Evolutionary conservation across 2,797 vertebrate species (phyloP).

Genomic region (Masticophis lateralis): DNA sequence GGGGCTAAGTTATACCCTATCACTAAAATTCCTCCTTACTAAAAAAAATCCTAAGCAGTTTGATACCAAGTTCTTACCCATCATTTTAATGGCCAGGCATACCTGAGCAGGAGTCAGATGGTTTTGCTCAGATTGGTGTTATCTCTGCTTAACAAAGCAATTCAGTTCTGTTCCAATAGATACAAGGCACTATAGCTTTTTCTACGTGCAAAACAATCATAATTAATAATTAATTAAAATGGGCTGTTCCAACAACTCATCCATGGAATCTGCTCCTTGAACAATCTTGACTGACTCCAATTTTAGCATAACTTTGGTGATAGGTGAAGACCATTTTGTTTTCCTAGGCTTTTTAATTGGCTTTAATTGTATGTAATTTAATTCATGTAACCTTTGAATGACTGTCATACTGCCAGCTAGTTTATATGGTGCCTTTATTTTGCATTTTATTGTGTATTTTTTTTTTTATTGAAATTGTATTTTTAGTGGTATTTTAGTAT

Average conservation of each 20-base stretch:
- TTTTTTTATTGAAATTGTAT: background rate
- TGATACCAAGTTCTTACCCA: background rate
- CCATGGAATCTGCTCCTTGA: background rate
- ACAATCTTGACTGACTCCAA: background rate
- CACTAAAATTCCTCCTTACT: background rate
- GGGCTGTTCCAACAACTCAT: background rate
- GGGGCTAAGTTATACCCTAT: background rate
- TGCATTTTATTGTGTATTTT: background rate
- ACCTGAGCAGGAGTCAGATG: too few relatives aligned
- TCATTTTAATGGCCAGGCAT: background rate
- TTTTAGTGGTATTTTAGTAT: background rate
- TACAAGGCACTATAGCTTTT: too few relatives aligned
- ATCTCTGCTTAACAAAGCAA: too few relatives aligned
- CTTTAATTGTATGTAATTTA: background rate
- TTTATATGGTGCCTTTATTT: background rate
- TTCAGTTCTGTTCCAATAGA: too few relatives aligned
- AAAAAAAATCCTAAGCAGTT: background rate
- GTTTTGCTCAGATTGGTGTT: too few relatives aligned
- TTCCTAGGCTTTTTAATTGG: background rate
- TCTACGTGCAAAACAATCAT: too few relatives aligned
- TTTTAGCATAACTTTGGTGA: background rate
- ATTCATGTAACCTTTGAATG: background rate
- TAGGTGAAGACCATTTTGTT: background rate
- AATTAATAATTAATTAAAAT: background rate
- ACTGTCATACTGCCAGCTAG: background rate